Percentiles rank a stretch among this genome's conserved stretches.
These are phyloP conservation scores for Pseudomyrmex flavicornis DNA, from an alignment of 1,140 invertebrate genomes.

Conservation along the genomic window DNA sequence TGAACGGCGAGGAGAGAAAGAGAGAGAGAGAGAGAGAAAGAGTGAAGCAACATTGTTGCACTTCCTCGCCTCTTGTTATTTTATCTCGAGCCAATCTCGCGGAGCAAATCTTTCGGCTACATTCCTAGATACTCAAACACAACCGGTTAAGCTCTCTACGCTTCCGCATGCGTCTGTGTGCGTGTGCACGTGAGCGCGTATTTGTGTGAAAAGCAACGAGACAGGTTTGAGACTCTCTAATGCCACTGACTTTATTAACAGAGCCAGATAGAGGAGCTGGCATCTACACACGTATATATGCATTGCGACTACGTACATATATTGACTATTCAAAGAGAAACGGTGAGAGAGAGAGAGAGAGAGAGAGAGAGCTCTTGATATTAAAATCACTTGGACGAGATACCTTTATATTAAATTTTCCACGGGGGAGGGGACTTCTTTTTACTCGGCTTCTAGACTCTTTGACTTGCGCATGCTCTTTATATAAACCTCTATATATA, in stretches of 20 bases:
- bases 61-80: conserved; percentile 49
- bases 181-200: neutral
- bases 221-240: conserved; percentile 49
- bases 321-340: neutral
- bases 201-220: neutral
- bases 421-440: neutral
- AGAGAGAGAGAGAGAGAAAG: too few relatives aligned
- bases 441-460: conserved; percentile 3
- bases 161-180: neutral
- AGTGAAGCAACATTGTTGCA: conserved; percentile 51
- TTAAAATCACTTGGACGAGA: conserved; percentile 56
- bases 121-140: conserved; percentile 28
- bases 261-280: conserved; percentile 13
- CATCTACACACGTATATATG: conserved; percentile 4
- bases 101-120: conserved; percentile 50
- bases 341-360: neutral
- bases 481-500: neutral
- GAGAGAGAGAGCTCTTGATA: conserved; percentile 32
- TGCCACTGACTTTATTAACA: conserved; percentile 54
- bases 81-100: conserved; percentile 52
- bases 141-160: conserved; percentile 4
- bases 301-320: too few relatives aligned
- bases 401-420: conserved; percentile 60
- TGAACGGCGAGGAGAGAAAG: neutral
- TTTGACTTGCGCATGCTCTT: conserved; percentile 31